A percentile compares a stretch with the other conserved stretches of the same genome.
These are phyloP conservation scores for Heloderma charlesbogerti DNA, from an alignment of 2,113 vertebrate species.

Conservation along the genomic window DNA sequence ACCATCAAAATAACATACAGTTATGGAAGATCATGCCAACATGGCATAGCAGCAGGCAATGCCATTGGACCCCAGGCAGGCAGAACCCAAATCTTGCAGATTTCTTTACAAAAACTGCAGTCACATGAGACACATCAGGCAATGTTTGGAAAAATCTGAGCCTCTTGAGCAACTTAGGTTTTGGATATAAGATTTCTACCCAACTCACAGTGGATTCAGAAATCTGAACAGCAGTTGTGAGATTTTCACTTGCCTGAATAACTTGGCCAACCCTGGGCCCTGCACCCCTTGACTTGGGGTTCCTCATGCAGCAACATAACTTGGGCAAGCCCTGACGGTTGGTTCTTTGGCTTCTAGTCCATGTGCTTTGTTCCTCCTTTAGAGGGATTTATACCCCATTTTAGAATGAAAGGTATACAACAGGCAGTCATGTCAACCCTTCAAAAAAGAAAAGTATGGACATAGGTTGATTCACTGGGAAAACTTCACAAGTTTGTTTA, in stretches of 20 bases:
- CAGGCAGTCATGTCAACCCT: neutral
- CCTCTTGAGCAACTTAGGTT: neutral
- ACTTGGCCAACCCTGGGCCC: no score
- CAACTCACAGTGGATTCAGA: neutral
- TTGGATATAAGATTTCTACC: neutral
- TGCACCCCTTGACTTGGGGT: no score
- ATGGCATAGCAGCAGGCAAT: no score
- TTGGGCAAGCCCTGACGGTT: neutral
- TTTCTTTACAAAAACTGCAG: no score
- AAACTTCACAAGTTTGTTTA: neutral
- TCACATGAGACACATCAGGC: no score
- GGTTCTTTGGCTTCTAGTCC: neutral
- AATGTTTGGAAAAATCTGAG: neutral
- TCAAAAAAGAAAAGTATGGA: no score
- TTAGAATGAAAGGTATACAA: neutral
- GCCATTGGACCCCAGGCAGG: no score
- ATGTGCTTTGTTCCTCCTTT: neutral
- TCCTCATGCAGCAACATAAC: no score
- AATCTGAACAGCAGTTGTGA: neutral
- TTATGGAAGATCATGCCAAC: no score
- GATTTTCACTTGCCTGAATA: no score
- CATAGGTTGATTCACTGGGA: neutral
- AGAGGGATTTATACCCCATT: neutral
- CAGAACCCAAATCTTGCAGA: no score
- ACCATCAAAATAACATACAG: no score